phyloP scores from a whole-genome alignment of 2,113 vertebrate genomes.

The Muscicapa adusta region DNA sequence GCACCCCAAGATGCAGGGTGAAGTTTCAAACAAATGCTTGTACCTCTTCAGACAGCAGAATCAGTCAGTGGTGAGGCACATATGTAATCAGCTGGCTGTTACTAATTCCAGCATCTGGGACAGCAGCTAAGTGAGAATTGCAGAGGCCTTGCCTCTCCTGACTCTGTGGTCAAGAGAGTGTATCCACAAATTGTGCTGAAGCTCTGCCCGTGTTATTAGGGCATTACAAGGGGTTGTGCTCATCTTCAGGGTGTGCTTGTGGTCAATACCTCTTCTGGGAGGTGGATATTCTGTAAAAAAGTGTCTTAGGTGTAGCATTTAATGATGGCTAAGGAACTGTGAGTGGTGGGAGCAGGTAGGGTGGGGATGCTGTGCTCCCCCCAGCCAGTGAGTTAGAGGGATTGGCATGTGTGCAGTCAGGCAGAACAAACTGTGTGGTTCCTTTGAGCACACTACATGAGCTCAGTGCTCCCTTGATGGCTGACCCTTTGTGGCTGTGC shows the following conservation, averaged over 20 bases:
- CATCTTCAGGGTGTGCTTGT: neutral
- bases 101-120: neutral
- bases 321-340: neutral
- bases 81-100: neutral
- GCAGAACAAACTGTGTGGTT: neutral
- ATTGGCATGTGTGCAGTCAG: neutral
- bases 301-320: neutral
- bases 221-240: neutral
- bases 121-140: neutral
- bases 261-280: neutral
- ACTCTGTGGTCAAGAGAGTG: rapidly evolving
- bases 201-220: neutral
- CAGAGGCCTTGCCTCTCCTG: neutral
- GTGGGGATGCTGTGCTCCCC: neutral
- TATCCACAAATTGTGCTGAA: rapidly evolving
- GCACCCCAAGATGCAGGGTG: neutral
- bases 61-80: neutral
- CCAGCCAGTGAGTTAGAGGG: neutral
- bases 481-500: neutral
- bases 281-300: neutral
- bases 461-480: neutral
- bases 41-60: neutral
- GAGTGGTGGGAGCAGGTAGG: neutral
- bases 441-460: neutral
- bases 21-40: neutral